Evolutionary conservation across 2,113 vertebrate species (phyloP).

Genomic region (Lasiurus cinereus): DNA sequence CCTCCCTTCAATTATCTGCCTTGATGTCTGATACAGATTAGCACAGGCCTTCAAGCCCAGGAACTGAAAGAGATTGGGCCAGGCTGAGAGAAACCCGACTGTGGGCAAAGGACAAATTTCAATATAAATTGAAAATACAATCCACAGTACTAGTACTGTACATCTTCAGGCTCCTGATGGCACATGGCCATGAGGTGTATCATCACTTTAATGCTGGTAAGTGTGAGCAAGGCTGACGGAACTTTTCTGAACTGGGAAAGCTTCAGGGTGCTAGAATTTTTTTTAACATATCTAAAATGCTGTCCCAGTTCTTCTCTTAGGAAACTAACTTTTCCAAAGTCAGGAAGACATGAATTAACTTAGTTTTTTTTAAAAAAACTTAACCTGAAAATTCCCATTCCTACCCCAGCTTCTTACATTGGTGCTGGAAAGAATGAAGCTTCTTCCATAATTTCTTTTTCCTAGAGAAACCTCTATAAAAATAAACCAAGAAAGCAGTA

Average conservation of each 20-base stretch:
- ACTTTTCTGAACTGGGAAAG: constrained; percentile 76
- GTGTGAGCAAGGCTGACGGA: constrained; percentile 79
- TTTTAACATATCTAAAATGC: constrained; percentile 79
- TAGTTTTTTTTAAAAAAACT: constrained; percentile 65
- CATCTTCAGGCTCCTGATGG: constrained; percentile 85
- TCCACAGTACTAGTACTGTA: constrained; percentile 84
- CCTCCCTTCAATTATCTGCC: constrained; percentile 85
- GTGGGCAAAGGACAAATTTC: constrained; percentile 86
- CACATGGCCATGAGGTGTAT: constrained; percentile 83
- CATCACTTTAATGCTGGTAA: constrained; percentile 83
- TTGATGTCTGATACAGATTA: constrained; percentile 87
- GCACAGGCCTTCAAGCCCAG: constrained; percentile 85
- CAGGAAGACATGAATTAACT: constrained; percentile 75
- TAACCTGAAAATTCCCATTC: constrained; percentile 68
- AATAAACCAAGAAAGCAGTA: constrained; percentile 63
- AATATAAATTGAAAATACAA: constrained; percentile 84
- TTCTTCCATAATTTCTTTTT: constrained; percentile 69
- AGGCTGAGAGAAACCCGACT: constrained; percentile 85
- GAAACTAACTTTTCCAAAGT: constrained; percentile 81
- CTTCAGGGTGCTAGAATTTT: constrained; percentile 75
- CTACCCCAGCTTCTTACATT: constrained; percentile 58
- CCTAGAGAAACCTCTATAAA: constrained; percentile 64
- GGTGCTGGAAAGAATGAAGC: constrained; percentile 67
- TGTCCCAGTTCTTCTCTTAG: constrained; percentile 79
- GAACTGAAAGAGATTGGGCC: constrained; percentile 86